Evolutionary conservation across 1,140 invertebrate species (phyloP).

Genomic region (Scaptodrosophila lebanonensis): DNA sequence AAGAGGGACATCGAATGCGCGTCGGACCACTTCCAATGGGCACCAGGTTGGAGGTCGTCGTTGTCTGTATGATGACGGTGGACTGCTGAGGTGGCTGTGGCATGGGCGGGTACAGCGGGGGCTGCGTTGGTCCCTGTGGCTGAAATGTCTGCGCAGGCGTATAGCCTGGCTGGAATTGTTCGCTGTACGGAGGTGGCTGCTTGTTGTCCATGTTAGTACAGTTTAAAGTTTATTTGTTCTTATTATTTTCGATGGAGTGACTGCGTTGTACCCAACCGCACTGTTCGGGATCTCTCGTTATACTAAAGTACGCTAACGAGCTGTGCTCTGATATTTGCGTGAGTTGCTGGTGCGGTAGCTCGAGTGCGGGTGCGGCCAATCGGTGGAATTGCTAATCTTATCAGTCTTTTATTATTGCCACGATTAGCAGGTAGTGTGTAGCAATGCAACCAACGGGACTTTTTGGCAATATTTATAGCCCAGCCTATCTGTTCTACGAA

Average conservation of each 20-base stretch:
- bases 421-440: too few species aligned
- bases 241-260: neutral
- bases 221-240: neutral
- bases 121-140: slow-evolving; percentile 56
- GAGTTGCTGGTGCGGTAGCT: too few species aligned
- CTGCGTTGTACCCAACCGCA: slow-evolving; percentile 1
- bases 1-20: slow-evolving; percentile 79
- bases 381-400: too few species aligned
- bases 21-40: slow-evolving; percentile 78
- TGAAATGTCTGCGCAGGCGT: slow-evolving; percentile 63
- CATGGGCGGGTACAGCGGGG: slow-evolving; percentile 56
- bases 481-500: too few species aligned
- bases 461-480: too few species aligned
- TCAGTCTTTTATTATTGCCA: too few species aligned
- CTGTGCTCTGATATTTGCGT: too few species aligned
- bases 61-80: slow-evolving; percentile 78
- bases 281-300: slow-evolving; percentile 16
- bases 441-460: too few species aligned
- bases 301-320: slow-evolving; percentile 25
- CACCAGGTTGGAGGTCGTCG: slow-evolving; percentile 51
- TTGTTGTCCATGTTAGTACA: slow-evolving; percentile 61
- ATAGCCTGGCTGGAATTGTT: slow-evolving; percentile 42
- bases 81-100: slow-evolving; percentile 43
- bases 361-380: slow-evolving; percentile 9
- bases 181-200: slow-evolving; percentile 79